Conservation (phyloP, 2,113 vertebrate species). For the Mirza zaza region DNA sequence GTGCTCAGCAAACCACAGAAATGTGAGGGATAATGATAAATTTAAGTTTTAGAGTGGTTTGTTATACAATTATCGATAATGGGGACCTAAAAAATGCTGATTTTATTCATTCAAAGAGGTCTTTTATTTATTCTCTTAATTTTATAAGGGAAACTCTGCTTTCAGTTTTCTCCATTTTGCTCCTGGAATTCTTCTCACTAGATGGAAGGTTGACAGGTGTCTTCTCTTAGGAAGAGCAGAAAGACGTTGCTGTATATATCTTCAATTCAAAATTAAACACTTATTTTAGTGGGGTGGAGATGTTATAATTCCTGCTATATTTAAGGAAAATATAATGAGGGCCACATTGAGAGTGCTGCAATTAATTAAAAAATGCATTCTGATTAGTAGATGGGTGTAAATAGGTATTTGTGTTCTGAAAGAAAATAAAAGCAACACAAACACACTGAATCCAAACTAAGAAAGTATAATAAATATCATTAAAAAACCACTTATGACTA, state of each 20-base stretch:
- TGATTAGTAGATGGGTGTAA: conserved; percentile 55
- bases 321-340: conserved; percentile 56
- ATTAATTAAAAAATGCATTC: conserved; percentile 32
- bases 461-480: conserved; percentile 71
- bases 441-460: conserved; percentile 75
- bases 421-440: conserved; percentile 52
- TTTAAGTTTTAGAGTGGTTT: not conserved
- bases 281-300: not conserved
- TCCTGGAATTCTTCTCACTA: not conserved
- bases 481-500: conserved; percentile 65
- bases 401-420: not conserved
- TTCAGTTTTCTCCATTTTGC: not conserved
- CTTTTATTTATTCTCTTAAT: not conserved
- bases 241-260: not conserved
- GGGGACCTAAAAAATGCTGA: not conserved
- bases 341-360: not conserved
- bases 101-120: not conserved
- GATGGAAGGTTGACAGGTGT: not conserved
- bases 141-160: not conserved
- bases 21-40: not conserved
- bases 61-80: not conserved
- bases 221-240: not conserved
- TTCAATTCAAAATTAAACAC: not conserved
- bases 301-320: not conserved
- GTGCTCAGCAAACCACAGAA: not conserved